These are phyloP conservation scores for Pantala flavescens DNA, from an alignment of 1,140 invertebrate species.

Conservation along the genomic window DNA sequence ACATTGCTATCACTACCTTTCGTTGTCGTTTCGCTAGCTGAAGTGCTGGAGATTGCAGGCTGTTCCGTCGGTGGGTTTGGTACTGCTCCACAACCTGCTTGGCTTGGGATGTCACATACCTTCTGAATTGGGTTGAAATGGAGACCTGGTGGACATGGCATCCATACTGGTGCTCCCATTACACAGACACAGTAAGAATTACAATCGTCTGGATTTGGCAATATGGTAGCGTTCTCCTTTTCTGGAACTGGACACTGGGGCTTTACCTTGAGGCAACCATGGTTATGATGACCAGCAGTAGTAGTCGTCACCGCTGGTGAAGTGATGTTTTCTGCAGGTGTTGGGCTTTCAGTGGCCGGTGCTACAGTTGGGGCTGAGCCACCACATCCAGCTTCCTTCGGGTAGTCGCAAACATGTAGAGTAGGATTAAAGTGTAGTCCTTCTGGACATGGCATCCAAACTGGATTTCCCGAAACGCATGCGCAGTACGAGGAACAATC, in stretches of 20 bases:
- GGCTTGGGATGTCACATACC: constrained; percentile 26
- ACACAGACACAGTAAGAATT: constrained; percentile 30
- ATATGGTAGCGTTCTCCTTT: background rate
- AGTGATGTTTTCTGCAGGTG: too few relatives aligned
- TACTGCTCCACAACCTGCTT: constrained; percentile 13
- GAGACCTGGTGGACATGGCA: constrained; percentile 20
- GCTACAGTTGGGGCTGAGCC: too few relatives aligned
- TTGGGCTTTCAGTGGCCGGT: too few relatives aligned
- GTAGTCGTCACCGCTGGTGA: too few relatives aligned
- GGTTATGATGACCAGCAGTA: too few relatives aligned
- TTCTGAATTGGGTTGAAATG: constrained; percentile 23
- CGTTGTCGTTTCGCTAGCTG: too few relatives aligned
- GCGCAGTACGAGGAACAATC: constrained; percentile 30
- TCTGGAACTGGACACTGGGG: too few relatives aligned
- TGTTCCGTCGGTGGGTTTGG: background rate
- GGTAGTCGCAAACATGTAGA: constrained; percentile 26
- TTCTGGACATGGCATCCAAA: constrained; percentile 21
- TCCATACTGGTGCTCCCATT: constrained; percentile 23
- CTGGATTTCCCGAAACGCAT: constrained; percentile 27
- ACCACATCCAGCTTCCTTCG: constrained; percentile 15
- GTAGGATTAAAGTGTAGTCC: constrained; percentile 24
- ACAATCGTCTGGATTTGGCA: constrained; percentile 27
- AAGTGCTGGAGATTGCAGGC: background rate
- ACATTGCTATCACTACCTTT: background rate
- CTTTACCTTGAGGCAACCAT: too few relatives aligned